These are phyloP conservation scores for Selenia dentaria DNA, from an alignment of 2,888 invertebrate species.

Conservation along the genomic window DNA sequence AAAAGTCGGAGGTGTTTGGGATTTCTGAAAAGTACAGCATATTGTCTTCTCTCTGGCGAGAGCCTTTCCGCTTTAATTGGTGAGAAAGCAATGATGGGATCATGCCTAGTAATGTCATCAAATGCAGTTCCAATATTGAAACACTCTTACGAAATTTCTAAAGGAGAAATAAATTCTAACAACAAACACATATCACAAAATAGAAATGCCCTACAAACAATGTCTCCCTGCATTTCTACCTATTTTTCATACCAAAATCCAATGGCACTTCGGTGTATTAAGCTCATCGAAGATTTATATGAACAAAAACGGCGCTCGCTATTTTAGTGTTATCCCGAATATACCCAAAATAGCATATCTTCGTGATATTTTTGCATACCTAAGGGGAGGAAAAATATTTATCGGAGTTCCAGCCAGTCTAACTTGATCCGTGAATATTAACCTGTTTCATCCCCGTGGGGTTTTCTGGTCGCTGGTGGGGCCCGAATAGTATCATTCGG, in stretches of 20 bases:
- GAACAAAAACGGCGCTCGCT: slow-evolving; percentile 63
- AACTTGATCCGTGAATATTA: slow-evolving; percentile 28
- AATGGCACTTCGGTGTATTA: slow-evolving; percentile 73
- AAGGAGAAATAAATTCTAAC: too few relatives aligned
- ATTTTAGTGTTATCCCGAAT: slow-evolving; percentile 62
- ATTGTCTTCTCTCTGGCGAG: too few relatives aligned
- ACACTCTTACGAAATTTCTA: too few relatives aligned
- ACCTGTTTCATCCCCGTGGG: neutral
- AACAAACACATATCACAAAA: too few relatives aligned
- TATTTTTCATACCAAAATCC: slow-evolving; percentile 40
- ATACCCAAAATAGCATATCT: slow-evolving; percentile 62
- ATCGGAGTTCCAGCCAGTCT: slow-evolving; percentile 53
- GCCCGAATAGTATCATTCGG: slow-evolving; percentile 39
- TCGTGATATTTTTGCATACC: slow-evolving; percentile 79
- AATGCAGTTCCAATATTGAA: too few relatives aligned
- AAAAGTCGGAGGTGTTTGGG: too few relatives aligned
- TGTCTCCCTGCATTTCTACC: slow-evolving; percentile 14
- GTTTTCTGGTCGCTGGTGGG: slow-evolving; percentile 1
- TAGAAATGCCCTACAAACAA: too few relatives aligned
- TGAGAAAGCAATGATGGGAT: too few relatives aligned
- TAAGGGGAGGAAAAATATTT: slow-evolving; percentile 67
- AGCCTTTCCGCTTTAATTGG: too few relatives aligned
- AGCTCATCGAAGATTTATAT: slow-evolving; percentile 77
- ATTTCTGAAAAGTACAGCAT: too few relatives aligned
- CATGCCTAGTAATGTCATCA: too few relatives aligned